Percentiles rank a stretch among this genome's conserved stretches.
phyloP scores from a whole-genome alignment of 35 echinoderm and acorn worm genomes.

The Lytechinus pictus region DNA sequence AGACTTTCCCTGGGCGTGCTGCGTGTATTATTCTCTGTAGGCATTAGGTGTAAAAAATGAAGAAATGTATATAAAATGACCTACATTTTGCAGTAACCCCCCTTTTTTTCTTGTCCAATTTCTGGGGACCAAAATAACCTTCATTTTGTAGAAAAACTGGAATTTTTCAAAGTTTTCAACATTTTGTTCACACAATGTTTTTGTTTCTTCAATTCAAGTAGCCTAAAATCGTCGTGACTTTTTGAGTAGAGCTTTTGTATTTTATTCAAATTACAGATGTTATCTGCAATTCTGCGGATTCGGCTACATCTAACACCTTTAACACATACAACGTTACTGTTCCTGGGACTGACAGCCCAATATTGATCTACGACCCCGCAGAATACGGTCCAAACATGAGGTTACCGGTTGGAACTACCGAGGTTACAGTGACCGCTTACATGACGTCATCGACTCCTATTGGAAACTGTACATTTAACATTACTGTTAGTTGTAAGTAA shows the following conservation, averaged over 20 bases:
- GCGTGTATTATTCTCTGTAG: too few species aligned
- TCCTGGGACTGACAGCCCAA: background rate
- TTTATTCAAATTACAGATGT: background rate
- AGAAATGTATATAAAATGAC: too few species aligned
- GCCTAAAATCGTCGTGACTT: background rate
- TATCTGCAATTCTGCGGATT: background rate
- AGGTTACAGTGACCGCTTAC: background rate
- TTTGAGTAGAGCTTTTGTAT: background rate
- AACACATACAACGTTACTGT: background rate
- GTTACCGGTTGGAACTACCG: background rate
- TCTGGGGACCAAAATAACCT: too few species aligned
- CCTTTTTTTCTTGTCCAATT: too few species aligned
- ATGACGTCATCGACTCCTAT: background rate
- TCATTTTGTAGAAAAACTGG: too few species aligned
- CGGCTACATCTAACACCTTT: background rate
- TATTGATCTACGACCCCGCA: background rate
- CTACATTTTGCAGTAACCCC: too few species aligned
- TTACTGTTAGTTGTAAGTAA: constrained; percentile 9
- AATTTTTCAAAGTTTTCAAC: too few species aligned
- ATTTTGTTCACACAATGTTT: too few species aligned
- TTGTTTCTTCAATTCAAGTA: too few species aligned
- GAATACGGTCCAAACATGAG: background rate
- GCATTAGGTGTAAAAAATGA: too few species aligned
- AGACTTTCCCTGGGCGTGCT: too few species aligned
- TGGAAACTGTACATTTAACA: background rate